Evolutionary conservation across 1,140 invertebrate species (phyloP), one percentile per base, ranked within the genome.

Genomic region (Drosophila parabipectinata): DNA sequence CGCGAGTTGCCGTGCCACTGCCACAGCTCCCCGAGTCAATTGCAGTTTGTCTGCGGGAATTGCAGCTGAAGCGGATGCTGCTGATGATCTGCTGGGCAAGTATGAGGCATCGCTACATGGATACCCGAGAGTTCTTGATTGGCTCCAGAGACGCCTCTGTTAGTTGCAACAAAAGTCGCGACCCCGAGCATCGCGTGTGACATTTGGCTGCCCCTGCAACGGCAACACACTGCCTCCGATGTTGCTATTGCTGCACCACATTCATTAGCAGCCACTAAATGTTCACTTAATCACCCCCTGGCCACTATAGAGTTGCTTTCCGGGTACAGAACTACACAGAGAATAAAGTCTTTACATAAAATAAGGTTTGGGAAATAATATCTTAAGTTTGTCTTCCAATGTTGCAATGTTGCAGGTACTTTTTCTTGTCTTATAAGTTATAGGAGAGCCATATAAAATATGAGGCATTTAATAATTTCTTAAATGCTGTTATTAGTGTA

Each of bases 201-300:
- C 83, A 87, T 87, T 88, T 71, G 73, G 34, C 63, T 76, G 73
- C 73, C 60, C 59, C 71, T 64, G 52, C 69, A 72, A 60, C 71
- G 53, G 51, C 64, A 52, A 71, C 30, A 71, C 30, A 28, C 63
- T 47, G 39, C 44, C 14, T 14, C 37, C 14, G 50, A 37, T 54
- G 66, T 44, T 44, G 51, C 37, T 61, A 57, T 56, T 64, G 62
- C 64, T 87, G 83, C 83, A 87, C 83, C 83, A 89, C 79, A 87
- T 87, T 87, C 83, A 87, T 87, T 87, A 87, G 83, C 83, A 87
- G 83, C 75, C 82, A 73, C 87, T 87, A 87, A 87, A 87, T 88
- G 83, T 88, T 88, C 83, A 60, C 63, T 87, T 83, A 77, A 88
- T 87, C 83, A 87, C 57, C 61, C 72, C 73, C 68, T 28, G 55